Percentiles rank a stretch among this genome's conserved stretches.
Conservation (phyloP, 1,140 invertebrate species). For the Lethrus apterus region DNA sequence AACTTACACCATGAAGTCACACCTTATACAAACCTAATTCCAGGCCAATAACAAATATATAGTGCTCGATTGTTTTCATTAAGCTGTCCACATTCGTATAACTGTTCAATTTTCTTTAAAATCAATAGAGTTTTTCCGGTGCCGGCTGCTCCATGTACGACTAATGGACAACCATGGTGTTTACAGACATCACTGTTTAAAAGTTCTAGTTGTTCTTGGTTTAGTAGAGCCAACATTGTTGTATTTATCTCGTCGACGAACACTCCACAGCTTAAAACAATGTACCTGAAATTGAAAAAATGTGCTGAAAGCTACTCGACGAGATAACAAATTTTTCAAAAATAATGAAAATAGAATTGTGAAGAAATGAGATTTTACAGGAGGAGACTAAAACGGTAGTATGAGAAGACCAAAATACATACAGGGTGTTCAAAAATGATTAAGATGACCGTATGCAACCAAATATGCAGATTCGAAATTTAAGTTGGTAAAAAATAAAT, state of each 20-base stretch:
- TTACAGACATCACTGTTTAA: constrained; percentile 26
- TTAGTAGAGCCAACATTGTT: constrained; percentile 36
- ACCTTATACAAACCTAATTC: constrained; percentile 31
- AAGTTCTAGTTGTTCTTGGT: constrained; percentile 36
- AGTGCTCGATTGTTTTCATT: constrained; percentile 35
- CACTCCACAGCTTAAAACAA: constrained; percentile 39
- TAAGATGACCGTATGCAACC: too few species aligned
- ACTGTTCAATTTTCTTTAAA: constrained; percentile 35
- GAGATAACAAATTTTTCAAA: neutral
- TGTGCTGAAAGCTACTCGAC: too few species aligned
- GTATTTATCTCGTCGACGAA: constrained; percentile 39
- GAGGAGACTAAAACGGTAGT: too few species aligned
- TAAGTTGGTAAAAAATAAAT: too few species aligned
- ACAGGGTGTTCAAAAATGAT: too few species aligned
- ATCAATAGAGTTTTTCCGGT: constrained; percentile 39
- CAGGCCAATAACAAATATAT: constrained; percentile 41
- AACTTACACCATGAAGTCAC: too few species aligned
- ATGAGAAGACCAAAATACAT: too few species aligned
- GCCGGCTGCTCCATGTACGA: constrained; percentile 39
- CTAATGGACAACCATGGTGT: constrained; percentile 25
- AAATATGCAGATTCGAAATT: too few species aligned
- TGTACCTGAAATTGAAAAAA: constrained; percentile 30
- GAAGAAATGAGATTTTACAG: too few species aligned
- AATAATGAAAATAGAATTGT: too few species aligned
- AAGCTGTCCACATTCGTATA: constrained; percentile 30